Base-by-base conservation (phyloP, 1,140 invertebrate species). In the Drosophila ohnishii region DNA sequence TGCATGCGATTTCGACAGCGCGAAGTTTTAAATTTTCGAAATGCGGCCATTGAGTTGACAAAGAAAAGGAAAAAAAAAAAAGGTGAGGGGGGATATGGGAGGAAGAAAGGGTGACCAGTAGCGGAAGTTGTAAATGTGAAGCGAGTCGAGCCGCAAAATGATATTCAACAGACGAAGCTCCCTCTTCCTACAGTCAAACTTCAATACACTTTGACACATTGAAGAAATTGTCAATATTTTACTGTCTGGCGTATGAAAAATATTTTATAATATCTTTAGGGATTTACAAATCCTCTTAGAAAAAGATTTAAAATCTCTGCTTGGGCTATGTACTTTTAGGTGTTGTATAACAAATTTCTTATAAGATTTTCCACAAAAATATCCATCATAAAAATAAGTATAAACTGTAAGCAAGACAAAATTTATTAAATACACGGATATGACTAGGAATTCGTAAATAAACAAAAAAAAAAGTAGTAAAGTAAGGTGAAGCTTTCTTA, bases 111-210 rank as follows among this genome's bases (percentile, higher is more conserved):
- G 40, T 48, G 51, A 48, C 44, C 57, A 66, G 62, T 53, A 74
- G 73, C 78, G 74, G 78, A 80, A 85, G 65, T 84, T 75, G 82
- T 67, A 78, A 81, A 77, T 77, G 79, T 63, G 60, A 61, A 82
- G 55, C 75, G 74, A 70, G 69, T 78, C 82, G 69, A 74, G 74
- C 82, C 82, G 74, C 80, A 81, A 85, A 85, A 85, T 86, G 67
- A 86, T 81, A 85, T 86, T 53, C 51, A 53, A 65, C 78, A 71
- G 35, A 69, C 56, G 45, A 28, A 32, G 40, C 19, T 32, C 9
- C n/a, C 9, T 45, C 44, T 47, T 47, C 2, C 13, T 50, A 61
- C 39, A 75, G 42, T 69, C 32, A 0, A 62, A 62, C 57, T 19
- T 65, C 25, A 9, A 25, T n/a, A 45, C n/a, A 35, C 32, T 34